A percentile compares a stretch with the other conserved stretches of the same genome.
Conservation (phyloP, 2,888 invertebrate species). For the Thereva unica region DNA sequence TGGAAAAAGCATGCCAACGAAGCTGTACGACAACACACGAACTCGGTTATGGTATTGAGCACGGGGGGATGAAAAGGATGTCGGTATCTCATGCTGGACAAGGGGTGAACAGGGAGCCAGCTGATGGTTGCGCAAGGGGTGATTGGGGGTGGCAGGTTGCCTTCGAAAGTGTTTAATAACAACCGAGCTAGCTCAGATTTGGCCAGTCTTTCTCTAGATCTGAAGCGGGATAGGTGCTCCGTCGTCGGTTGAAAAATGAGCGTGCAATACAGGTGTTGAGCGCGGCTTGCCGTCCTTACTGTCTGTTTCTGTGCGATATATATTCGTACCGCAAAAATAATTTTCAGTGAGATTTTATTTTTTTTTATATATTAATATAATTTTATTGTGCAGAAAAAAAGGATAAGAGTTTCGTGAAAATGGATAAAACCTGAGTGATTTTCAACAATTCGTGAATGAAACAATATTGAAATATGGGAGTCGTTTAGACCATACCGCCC, state of each 20-base stretch:
- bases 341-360: constrained; percentile 4
- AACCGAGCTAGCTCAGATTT: constrained; percentile 39
- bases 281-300: constrained; percentile 1
- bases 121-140: too few relatives aligned
- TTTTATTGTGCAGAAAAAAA: constrained; percentile 32
- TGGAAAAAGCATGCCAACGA: too few relatives aligned
- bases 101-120: too few relatives aligned
- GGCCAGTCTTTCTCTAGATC: constrained; percentile 38
- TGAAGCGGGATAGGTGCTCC: constrained; percentile 23
- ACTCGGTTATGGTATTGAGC: too few relatives aligned
- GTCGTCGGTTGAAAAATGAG: constrained; percentile 17
- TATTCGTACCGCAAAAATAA: constrained; percentile 2
- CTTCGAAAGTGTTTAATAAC: constrained; percentile 41
- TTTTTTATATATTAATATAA: constrained; percentile 13
- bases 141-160: not conserved
- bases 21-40: too few relatives aligned
- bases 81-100: too few relatives aligned
- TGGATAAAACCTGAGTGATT: too few relatives aligned
- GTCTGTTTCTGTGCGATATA: constrained; percentile 1
- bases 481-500: too few relatives aligned
- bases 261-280: constrained; percentile 23
- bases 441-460: too few relatives aligned
- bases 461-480: too few relatives aligned
- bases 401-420: not conserved
- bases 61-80: too few relatives aligned